Evolutionary conservation across 2,113 vertebrate species (phyloP).

Genomic region (Sula dactylatra): DNA sequence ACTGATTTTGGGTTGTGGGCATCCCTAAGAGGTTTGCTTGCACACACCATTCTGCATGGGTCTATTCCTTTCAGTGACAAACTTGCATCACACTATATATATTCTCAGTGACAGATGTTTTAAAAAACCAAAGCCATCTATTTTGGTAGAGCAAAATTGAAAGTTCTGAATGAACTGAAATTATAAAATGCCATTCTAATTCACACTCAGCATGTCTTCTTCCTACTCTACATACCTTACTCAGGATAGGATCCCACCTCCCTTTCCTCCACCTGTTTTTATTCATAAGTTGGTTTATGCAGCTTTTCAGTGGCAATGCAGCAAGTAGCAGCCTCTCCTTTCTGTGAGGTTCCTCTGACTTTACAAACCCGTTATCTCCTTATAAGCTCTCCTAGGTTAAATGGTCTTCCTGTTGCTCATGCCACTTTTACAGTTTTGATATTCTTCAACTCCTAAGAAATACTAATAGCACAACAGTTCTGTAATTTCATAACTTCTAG

Average conservation of each 20-base stretch:
- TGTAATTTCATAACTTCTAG: neutral
- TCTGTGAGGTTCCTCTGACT: neutral
- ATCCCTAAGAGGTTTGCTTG: neutral
- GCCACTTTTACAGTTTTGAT: neutral
- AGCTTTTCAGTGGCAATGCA: neutral
- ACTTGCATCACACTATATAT: neutral
- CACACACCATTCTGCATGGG: neutral
- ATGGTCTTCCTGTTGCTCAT: neutral
- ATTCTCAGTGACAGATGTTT: neutral
- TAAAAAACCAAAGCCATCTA: neutral
- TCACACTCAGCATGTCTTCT: neutral
- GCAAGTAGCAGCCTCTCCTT: neutral
- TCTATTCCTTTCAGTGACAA: neutral
- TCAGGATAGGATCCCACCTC: neutral
- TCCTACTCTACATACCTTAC: neutral
- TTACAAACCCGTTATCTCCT: neutral
- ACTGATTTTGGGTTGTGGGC: neutral
- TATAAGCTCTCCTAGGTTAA: neutral
- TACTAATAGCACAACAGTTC: neutral
- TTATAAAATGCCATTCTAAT: neutral
- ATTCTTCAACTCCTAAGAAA: neutral
- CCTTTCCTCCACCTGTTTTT: neutral
- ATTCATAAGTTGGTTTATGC: neutral
- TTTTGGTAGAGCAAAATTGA: neutral
- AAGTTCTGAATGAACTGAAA: neutral